phyloP scores from a whole-genome alignment of 2,888 invertebrate species.

The Gymnoscelis rufifasciata region DNA sequence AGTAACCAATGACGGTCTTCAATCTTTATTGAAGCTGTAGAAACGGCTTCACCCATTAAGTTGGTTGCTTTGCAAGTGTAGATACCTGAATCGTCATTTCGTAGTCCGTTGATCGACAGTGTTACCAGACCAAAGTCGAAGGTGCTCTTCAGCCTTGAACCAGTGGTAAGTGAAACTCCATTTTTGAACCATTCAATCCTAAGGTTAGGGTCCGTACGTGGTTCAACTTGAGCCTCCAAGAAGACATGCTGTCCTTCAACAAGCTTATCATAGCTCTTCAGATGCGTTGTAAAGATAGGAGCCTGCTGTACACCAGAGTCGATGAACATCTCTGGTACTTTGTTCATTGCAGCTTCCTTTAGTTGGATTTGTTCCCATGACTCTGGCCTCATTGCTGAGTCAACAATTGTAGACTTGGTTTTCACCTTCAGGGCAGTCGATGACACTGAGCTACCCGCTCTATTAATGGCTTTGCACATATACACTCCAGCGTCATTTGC shows the following conservation, averaged over 20 bases:
- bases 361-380: conserved; percentile 94
- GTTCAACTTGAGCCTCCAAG: conserved; percentile 94
- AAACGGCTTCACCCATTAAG: conserved; percentile 94
- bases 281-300: conserved; percentile 96
- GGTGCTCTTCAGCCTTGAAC: conserved; percentile 93
- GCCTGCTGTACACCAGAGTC: conserved; percentile 93
- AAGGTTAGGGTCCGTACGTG: conserved; percentile 91
- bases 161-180: conserved; percentile 90
- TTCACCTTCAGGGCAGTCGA: conserved; percentile 94
- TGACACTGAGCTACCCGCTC: conserved; percentile 95
- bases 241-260: conserved; percentile 92
- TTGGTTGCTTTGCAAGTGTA: conserved; percentile 98
- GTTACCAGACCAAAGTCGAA: conserved; percentile 98
- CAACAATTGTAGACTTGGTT: conserved; percentile 87
- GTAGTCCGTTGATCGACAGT: conserved; percentile 90
- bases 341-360: conserved; percentile 95
- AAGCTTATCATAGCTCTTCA: conserved; percentile 89
- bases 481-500: conserved; percentile 95
- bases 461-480: conserved; percentile 96
- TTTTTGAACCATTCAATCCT: conserved; percentile 96
- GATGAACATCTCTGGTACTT: conserved; percentile 91
- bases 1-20: conserved; percentile 93
- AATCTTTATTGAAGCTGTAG: conserved; percentile 93
- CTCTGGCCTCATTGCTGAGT: conserved; percentile 92
- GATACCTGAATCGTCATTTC: conserved; percentile 95